Base-by-base conservation (phyloP, 2,888 invertebrate genomes). In the Abrostola triplasia region DNA sequence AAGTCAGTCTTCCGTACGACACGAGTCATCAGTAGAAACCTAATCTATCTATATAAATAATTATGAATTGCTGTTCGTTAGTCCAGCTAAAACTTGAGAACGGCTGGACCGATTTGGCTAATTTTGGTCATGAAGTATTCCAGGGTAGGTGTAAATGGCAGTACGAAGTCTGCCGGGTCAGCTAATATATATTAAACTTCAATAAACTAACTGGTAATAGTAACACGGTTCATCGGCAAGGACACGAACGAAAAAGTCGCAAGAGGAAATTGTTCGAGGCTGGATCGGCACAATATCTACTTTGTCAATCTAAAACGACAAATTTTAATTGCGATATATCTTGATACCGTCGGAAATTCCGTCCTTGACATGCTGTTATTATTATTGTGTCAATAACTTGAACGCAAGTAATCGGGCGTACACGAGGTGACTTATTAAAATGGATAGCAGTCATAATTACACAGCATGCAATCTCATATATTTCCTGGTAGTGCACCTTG, bases 401-500 rank as follows among this genome's bases (percentile, higher is more conserved):
- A 59, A 48, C 13, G 24, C n/a, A 52, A 48, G 5, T 36, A 54
- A 49, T 12, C 12, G 36, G 13, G 38, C 36, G 57, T 37, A n/a
- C 11, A 38, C 72, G 47, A 36, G 37, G 11, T 37, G 11, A 42
- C 12, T 42, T 57, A 50, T 55, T 50, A 49, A 55, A 13, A 58
- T 38, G 48, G 54, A 63, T 64, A 64, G 41, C 59, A 12, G 42
- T 4, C 52, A 62, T 55, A 50, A 57, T 50, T 51, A 67, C 64
- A 51, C 56, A 64, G 55, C 66, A 66, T 59, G 67, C 59, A 59
- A 66, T 60, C 59, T 49, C 53, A 10, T 50, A 75, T 50, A 40
- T 68, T 75, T 77, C 76, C 67, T 67, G 64, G 52, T 57, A 62
- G 59, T 64, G 41, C 40, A 61, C 65, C 75, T 77, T 80, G 68